phyloP scores from a whole-genome alignment of 2,113 vertebrate genomes.

The Alexandromys fortis region DNA sequence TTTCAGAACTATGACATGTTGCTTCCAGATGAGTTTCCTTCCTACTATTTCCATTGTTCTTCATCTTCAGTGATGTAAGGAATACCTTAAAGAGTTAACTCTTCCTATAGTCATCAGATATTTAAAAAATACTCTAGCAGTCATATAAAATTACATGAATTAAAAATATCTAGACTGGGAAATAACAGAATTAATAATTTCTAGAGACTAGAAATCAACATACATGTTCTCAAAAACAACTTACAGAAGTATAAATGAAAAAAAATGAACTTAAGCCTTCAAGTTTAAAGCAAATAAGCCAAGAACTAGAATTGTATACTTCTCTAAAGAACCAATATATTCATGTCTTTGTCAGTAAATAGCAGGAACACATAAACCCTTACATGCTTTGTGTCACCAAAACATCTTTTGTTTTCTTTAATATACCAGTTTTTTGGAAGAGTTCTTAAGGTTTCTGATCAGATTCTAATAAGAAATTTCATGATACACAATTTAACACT shows the following conservation, averaged over 20 bases:
- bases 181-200: constrained; percentile 43
- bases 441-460: neutral
- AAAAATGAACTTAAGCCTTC: constrained; percentile 47
- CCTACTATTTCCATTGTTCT: neutral
- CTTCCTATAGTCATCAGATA: neutral
- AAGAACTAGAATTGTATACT: neutral
- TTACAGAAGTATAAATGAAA: neutral
- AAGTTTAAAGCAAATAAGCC: constrained; percentile 30
- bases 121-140: constrained; percentile 7
- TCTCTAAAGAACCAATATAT: neutral
- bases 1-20: neutral
- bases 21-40: neutral
- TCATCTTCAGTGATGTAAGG: neutral
- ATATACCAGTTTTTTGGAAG: neutral
- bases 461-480: neutral
- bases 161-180: constrained; percentile 37
- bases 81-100: constrained; percentile 9
- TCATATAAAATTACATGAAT: constrained; percentile 54
- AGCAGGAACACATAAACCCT: neutral
- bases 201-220: constrained; percentile 33
- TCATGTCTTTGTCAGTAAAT: constrained; percentile 24
- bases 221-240: neutral
- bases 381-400: neutral
- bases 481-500: neutral
- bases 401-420: neutral